Evolutionary conservation across 2,888 invertebrate genomes (phyloP).

Genomic region (Mesopsocus fuscifrons): DNA sequence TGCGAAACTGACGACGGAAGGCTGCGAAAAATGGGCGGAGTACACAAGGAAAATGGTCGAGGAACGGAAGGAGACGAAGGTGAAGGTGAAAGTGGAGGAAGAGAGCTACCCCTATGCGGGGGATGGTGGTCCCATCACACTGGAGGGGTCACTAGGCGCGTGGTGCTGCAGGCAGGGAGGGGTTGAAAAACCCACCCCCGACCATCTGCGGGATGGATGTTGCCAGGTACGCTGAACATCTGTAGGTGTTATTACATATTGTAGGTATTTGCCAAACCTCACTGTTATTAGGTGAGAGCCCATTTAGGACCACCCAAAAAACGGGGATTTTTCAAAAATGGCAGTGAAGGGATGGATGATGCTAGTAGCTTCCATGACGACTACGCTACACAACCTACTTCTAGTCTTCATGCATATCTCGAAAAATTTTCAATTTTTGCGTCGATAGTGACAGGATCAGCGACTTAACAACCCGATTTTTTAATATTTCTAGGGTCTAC

Average conservation of each 20-base stretch:
- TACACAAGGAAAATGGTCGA: slow-evolving; percentile 14
- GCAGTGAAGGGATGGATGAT: too few relatives aligned
- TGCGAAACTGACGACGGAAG: neutral
- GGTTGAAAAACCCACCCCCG: slow-evolving; percentile 48
- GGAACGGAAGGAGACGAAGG: slow-evolving; percentile 5
- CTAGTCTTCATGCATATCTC: too few relatives aligned
- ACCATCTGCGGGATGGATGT: slow-evolving; percentile 51
- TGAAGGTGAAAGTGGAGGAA: slow-evolving; percentile 24
- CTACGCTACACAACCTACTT: too few relatives aligned
- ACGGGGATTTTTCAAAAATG: too few relatives aligned
- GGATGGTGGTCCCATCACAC: slow-evolving; percentile 45
- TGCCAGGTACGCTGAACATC: too few relatives aligned
- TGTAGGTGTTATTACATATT: too few relatives aligned
- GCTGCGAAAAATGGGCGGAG: slow-evolving; percentile 7
- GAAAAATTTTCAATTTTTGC: neutral
- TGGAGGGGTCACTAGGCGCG: slow-evolving; percentile 42
- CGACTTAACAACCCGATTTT: neutral
- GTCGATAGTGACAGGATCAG: neutral
- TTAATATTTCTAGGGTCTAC: neutral
- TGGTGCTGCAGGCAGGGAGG: slow-evolving; percentile 57
- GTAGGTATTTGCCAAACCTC: too few relatives aligned
- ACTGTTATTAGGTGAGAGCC: too few relatives aligned
- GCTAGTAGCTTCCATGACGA: too few relatives aligned
- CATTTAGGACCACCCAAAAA: too few relatives aligned
- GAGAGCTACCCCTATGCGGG: slow-evolving; percentile 39